A percentile compares a stretch with the other conserved stretches of the same genome.
Conservation (phyloP, 2,113 vertebrate species). For the Nothoprocta perdicaria region DNA sequence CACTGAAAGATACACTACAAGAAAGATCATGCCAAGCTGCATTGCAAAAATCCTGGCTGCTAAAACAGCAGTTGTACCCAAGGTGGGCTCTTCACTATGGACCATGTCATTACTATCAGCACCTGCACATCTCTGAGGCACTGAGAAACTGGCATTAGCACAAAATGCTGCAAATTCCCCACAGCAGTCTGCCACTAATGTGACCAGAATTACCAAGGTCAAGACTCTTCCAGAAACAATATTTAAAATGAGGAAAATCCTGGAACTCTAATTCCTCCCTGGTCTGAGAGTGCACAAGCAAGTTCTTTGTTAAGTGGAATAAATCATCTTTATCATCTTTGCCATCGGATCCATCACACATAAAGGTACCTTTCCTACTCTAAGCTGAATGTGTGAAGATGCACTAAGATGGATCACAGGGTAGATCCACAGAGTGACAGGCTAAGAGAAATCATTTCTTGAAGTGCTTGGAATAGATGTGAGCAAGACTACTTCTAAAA, state of each 20-base stretch:
- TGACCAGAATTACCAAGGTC: not conserved
- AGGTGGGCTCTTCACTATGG: not conserved
- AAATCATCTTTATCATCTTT: constrained; percentile 26
- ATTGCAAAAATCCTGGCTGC: not conserved
- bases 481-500: constrained; percentile 56
- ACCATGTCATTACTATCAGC: not conserved
- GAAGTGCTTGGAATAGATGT: constrained; percentile 43
- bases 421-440: not conserved
- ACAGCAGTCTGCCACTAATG: not conserved
- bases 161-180: not conserved
- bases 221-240: not conserved
- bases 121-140: not conserved
- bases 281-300: not conserved
- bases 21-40: not conserved
- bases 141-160: not conserved
- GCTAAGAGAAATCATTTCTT: constrained; percentile 54
- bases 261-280: not conserved
- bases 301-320: not conserved
- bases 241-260: not conserved
- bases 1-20: not conserved
- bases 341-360: not conserved
- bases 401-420: constrained; percentile 29
- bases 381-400: constrained; percentile 41
- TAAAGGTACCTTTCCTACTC: constrained; percentile 35
- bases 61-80: not conserved